A percentile compares a stretch with the other conserved stretches of the same genome.
Conservation (phyloP, 2,888 invertebrate species). For the Aquatica leii region DNA sequence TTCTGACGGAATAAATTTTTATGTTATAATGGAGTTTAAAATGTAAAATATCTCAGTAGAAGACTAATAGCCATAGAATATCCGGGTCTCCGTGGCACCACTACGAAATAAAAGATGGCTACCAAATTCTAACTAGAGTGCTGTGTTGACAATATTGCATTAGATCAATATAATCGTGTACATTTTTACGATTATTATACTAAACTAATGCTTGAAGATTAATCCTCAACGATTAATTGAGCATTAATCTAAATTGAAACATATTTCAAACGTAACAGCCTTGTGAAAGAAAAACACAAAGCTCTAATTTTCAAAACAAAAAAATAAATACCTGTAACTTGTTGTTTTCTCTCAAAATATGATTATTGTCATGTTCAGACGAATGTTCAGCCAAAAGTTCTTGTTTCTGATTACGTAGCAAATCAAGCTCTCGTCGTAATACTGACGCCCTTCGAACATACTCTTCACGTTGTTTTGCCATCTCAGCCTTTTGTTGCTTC, state of each 20-base stretch:
- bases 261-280: neutral
- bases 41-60: constrained; percentile 42
- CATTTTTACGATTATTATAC: constrained; percentile 10
- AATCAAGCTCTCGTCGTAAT: constrained; percentile 79
- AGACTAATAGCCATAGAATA: constrained; percentile 41
- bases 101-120: constrained; percentile 56
- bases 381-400: constrained; percentile 78
- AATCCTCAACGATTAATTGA: constrained; percentile 7
- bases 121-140: constrained; percentile 46
- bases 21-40: constrained; percentile 47
- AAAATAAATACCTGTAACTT: constrained; percentile 77
- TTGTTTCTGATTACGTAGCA: constrained; percentile 79
- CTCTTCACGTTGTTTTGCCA: constrained; percentile 82
- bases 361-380: constrained; percentile 73
- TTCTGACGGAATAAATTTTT: constrained; percentile 43
- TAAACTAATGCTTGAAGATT: constrained; percentile 6
- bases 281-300: constrained; percentile 3
- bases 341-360: constrained; percentile 83
- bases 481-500: constrained; percentile 81
- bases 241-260: neutral
- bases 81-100: constrained; percentile 46
- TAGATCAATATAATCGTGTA: constrained; percentile 7
- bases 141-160: constrained; percentile 25
- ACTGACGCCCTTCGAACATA: constrained; percentile 79
- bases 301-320: neutral